Evolutionary conservation across 2,888 invertebrate genomes (phyloP), one percentile per base, ranked within the genome.

Genomic region (Morinoia aosen): DNA sequence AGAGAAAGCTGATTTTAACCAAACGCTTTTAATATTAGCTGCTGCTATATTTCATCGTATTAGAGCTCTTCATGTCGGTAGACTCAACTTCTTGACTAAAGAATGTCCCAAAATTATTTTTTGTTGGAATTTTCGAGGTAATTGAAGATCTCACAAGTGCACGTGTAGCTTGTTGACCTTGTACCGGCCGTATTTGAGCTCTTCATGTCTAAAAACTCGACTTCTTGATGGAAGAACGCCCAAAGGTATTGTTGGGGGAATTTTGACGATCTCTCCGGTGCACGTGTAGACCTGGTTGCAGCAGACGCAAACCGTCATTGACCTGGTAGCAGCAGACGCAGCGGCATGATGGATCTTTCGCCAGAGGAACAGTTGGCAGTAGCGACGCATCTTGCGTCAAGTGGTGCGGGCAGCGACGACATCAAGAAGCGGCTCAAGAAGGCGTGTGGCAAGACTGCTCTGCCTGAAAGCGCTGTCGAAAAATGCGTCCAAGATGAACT

Each of bases 351-450:
- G 95, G 64, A 64, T n/a, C 48, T 95, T 0, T 95, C 95, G 0
- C 58, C 61, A 7, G 95, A 95, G n/a, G 95, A 95, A 39, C 95
- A 95, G 61, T 3, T 95, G 8, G 95, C 64, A 7, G 95, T 95
- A 10, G 95, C 95, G 25, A 61, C 33, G 61, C 58, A 64, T 19
- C 33, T 95, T 5, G 95, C 95, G 1, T 95, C 95, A 40, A 95
- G 61, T 19, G 95, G 95, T 7, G 58, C 95, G 8, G 56, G n/a
- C 39, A 19, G 25, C 7, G 58, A 48, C 19, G 95, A 95, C 64
- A 95, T 95, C 58, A 61, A 95, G 64, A 39, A 48, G 8, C 95
- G 64, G 16, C 95, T 95, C 61, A 95, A 8, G 19, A 95, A 61
- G 14, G 95, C n/a, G 11, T 95, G 95, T 58, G 95, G 95, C 19